A percentile compares a stretch with the other conserved stretches of the same genome.
phyloP scores from a whole-genome alignment of 64 coral and sea anemone genomes.

The Platygyra sinensis region DNA sequence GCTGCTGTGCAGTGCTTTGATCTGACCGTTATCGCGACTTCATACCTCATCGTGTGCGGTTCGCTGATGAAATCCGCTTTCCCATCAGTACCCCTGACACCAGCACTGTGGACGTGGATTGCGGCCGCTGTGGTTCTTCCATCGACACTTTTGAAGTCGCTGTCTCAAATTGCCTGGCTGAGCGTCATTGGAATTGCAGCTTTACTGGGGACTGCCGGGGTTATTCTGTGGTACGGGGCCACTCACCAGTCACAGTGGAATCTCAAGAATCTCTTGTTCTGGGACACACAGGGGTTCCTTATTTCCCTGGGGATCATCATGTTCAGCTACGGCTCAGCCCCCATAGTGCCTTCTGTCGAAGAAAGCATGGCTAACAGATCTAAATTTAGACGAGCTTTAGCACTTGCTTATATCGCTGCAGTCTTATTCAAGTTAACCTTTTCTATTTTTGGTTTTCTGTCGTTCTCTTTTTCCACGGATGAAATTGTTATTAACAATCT shows the following conservation, averaged over 20 bases:
- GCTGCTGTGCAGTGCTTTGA: not conserved
- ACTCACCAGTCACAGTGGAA: slow-evolving; percentile 11
- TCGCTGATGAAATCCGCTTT: slow-evolving; percentile 15
- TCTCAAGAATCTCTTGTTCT: slow-evolving; percentile 20
- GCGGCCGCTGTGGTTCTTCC: slow-evolving; percentile 28
- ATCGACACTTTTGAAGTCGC: slow-evolving; percentile 24
- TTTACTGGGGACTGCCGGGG: not conserved
- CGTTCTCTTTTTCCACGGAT: slow-evolving; percentile 28
- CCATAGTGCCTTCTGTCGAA: slow-evolving; percentile 7
- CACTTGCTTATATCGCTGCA: not conserved
- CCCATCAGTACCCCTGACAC: slow-evolving; percentile 18
- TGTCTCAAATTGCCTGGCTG: slow-evolving; percentile 44
- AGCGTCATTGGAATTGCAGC: slow-evolving; percentile 35
- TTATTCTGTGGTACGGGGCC: slow-evolving; percentile 6
- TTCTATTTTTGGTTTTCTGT: slow-evolving; percentile 36
- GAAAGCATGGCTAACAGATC: slow-evolving; percentile 33
- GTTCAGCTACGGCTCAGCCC: slow-evolving; percentile 30
- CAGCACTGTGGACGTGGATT: slow-evolving; percentile 24
- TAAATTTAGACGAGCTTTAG: slow-evolving; percentile 17
- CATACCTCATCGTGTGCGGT: slow-evolving; percentile 18
- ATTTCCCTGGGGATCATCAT: slow-evolving; percentile 29
- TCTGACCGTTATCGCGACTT: not conserved
- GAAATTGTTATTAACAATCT: slow-evolving; percentile 52
- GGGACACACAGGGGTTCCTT: slow-evolving; percentile 32
- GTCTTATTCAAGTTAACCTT: slow-evolving; percentile 32